Evolutionary conservation across 2,113 vertebrate species (phyloP), one percentile per base, ranked within the genome.

Genomic region (Chaenogobius annularis): DNA sequence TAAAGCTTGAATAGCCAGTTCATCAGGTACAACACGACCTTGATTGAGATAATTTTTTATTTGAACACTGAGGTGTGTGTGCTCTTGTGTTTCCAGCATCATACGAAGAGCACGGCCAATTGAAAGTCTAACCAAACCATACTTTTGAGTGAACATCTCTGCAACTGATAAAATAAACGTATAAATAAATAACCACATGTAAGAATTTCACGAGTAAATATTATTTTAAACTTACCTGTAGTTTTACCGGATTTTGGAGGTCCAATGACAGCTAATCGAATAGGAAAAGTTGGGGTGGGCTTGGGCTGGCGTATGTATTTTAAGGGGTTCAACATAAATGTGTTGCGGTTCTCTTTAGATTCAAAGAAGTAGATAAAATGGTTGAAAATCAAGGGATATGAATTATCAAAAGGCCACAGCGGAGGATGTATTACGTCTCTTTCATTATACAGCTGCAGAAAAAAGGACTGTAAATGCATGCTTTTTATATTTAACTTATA

Each of bases 201-300:
- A 14, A 11, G 23, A 1, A 64, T 15, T 14, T 47, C n/a, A 52
- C 5, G 6, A 62, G 20, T 5, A 12, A 69, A 17, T 48, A 69
- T 5, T 3, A 6, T 23, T 66, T 1, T 69, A 19, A 15, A 19
- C 87, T 82, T 87, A 99, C 98, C 92, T 89, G 96, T 95, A 48
- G 94, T 98, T 90, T 97, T 99, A 56, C 98, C 98, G 79, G 96
- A 97, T 90, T 97, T 98, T 67, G 96, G 95, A 77, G 95, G 95
- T 71, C 98, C 98, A 59, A 94, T 85, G 3, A 99, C 76, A 56
- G 93, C 94, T 73, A 99, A 87, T 91, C 92, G 96, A 71, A 98
- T 66, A 54, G 97, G 95, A 48, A 96, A 80, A 31, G 90, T 66
- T 5, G 88, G 84, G 12, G 84, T 91, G 64, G 96, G 95, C 83